Evolutionary conservation across 1,140 invertebrate genomes (phyloP).

Genomic region (Zaprionus africanus): DNA sequence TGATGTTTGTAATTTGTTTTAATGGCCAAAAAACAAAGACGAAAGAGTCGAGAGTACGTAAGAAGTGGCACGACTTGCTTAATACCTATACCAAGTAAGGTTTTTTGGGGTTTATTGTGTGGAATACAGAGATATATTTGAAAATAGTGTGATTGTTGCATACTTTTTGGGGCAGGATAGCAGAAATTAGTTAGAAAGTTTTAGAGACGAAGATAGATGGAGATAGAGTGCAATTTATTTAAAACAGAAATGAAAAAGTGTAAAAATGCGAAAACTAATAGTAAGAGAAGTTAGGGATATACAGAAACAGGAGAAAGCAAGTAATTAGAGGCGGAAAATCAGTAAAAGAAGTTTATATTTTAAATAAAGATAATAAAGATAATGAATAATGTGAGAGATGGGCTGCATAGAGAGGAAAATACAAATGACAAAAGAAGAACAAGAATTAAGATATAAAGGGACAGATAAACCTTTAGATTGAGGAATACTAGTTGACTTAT

Average conservation of each 20-base stretch:
- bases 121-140: not conserved
- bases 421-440: no score
- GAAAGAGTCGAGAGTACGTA: not conserved
- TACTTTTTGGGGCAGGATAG: constrained; percentile 6
- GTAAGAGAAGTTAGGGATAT: not conserved
- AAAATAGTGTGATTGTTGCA: not conserved
- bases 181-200: not conserved
- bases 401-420: no score
- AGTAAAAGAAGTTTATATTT: no score
- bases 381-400: no score
- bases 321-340: no score
- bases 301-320: not conserved
- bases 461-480: no score
- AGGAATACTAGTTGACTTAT: no score
- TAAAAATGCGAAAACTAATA: not conserved
- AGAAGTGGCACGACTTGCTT: not conserved
- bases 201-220: not conserved
- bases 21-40: constrained; percentile 49
- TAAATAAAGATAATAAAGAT: no score
- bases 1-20: constrained; percentile 66
- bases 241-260: not conserved
- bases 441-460: no score
- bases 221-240: not conserved
- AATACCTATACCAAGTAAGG: not conserved
- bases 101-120: not conserved